These are phyloP conservation scores for Coregonus sp. DNA, from an alignment of 2,797 vertebrate genomes.

Conservation along the genomic window DNA sequence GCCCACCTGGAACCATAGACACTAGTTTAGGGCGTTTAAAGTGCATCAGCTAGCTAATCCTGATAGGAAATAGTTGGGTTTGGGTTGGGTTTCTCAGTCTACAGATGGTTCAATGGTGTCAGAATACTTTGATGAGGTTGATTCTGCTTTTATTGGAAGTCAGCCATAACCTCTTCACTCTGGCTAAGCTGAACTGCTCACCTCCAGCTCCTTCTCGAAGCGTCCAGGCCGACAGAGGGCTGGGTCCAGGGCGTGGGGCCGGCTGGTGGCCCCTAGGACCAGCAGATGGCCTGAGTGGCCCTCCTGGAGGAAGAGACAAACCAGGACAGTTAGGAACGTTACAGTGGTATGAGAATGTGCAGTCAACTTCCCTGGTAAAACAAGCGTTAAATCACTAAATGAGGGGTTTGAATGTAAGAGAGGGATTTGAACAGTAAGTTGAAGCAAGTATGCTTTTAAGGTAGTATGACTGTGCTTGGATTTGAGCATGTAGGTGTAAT, in stretches of 20 bases:
- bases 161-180: too few relatives aligned
- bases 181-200: conserved; percentile 43
- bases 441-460: background rate
- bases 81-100: too few relatives aligned
- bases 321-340: background rate
- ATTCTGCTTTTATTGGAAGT: too few relatives aligned
- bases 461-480: background rate
- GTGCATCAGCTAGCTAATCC: background rate
- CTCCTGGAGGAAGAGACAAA: conserved; percentile 72
- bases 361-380: too few relatives aligned
- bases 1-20: conserved; percentile 68
- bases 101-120: too few relatives aligned
- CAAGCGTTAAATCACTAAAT: too few relatives aligned
- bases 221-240: conserved; percentile 90
- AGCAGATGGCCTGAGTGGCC: conserved; percentile 85
- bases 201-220: conserved; percentile 88
- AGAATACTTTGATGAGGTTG: too few relatives aligned
- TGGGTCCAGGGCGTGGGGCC: conserved; percentile 88
- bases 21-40: background rate
- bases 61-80: too few relatives aligned
- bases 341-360: background rate
- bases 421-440: background rate
- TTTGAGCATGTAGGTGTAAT: background rate
- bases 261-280: conserved; percentile 93
- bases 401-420: too few relatives aligned